Evolutionary conservation across 2,888 invertebrate genomes (phyloP), one percentile per base, ranked within the genome.

Genomic region (Cephus spinipes): DNA sequence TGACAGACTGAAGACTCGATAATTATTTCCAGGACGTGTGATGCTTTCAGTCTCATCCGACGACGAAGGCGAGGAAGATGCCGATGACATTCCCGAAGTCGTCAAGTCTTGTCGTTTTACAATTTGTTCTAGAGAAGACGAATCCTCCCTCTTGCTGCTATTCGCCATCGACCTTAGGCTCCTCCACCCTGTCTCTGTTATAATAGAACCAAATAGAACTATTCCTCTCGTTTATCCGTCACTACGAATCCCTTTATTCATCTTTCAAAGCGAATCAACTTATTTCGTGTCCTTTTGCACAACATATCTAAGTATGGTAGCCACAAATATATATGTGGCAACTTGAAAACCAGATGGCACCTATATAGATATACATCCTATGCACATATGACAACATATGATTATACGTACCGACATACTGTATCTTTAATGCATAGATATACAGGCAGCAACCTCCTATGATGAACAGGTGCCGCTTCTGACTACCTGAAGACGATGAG

Each of bases 1-100:
- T n/a, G 81, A 73, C 35, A 77, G 77, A 12, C 77, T 79, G 30
- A 76, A 76, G 69, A 77, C 75, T 6, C 55, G 23, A 23, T 15
- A 15, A 69, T 73, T 31, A 76, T 77, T 77, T 69, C 76, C 69
- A 36, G 77, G 31, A 35, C 80, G 82, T 35, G 80, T 81, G 31
- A 83, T 77, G 34, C 76, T 71, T 71, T 85, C 86, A 12, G 76
- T 79, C 35, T 86, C 87, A 33, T 87, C 86, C 23, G 31, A 71
- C 6, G 81, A 79, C 75, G 87, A 87, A 9, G 85, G 79, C 74
- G 88, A 86, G 32, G 86, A 87, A 12, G 84, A 86, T 31, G 84
- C 81, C 55, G 55, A 55, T 55, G 55, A 55, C 55, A 55, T 55
- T 55, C 55, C 15, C 55, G 23, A 55, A 23, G 55, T 55, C 23